Conservation (phyloP, 2,888 invertebrate species). For the Liposcelis brunnea region DNA sequence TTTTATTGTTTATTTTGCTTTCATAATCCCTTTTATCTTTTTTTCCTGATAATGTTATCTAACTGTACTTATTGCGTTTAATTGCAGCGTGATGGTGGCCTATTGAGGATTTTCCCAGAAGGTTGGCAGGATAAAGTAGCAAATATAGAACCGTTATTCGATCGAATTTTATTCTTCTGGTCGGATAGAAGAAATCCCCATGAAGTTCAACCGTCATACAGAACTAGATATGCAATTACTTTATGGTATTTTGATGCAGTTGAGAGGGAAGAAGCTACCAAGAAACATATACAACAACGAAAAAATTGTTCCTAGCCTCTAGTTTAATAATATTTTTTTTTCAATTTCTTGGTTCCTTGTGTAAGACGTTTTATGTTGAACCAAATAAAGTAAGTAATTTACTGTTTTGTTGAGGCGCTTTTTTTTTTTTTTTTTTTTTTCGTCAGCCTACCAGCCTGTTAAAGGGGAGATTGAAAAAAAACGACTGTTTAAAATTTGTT, state of each 20-base stretch:
- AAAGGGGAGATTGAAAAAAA: no score
- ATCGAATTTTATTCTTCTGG: constrained; percentile 93
- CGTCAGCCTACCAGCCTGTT: no score
- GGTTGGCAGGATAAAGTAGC: constrained; percentile 65
- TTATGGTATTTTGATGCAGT: constrained; percentile 81
- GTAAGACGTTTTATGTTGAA: no score
- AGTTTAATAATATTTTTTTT: not conserved
- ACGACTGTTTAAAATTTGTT: no score
- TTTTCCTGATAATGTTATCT: no score
- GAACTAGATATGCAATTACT: constrained; percentile 79
- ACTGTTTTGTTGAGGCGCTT: no score
- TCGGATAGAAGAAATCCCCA: constrained; percentile 93
- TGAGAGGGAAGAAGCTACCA: constrained; percentile 58
- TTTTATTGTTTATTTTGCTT: no score
- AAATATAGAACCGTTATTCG: constrained; percentile 84
- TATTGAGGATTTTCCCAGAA: constrained; percentile 83
- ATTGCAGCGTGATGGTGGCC: constrained; percentile 48
- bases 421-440: no score
- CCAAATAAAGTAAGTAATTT: no score
- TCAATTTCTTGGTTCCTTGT: no score
- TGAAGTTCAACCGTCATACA: constrained; percentile 84
- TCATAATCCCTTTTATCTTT: no score
- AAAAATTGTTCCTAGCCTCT: not conserved
- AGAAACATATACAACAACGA: constrained; percentile 30
- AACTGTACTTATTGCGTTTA: no score